phyloP scores from a whole-genome alignment of 2,797 vertebrate species.

The Microchirus variegatus region DNA sequence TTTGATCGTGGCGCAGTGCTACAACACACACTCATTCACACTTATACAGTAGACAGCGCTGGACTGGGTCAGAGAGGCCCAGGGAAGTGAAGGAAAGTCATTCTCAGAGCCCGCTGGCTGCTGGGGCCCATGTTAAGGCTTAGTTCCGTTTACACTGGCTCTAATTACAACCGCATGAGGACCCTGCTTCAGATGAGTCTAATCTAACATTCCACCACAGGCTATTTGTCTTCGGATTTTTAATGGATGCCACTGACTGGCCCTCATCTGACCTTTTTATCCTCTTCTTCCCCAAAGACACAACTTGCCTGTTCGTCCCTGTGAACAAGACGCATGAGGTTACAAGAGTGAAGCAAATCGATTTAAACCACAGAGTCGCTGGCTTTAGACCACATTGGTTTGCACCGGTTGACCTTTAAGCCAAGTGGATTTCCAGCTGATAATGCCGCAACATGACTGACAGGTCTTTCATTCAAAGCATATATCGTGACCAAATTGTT shows the following conservation, averaged over 20 bases:
- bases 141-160: conserved; percentile 79
- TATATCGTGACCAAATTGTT: no score
- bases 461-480: conserved; percentile 14
- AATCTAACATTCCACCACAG: conserved; percentile 72
- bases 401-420: conserved; percentile 26
- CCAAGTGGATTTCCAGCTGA: conserved; percentile 37
- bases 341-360: conserved; percentile 9
- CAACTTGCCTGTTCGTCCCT: background rate
- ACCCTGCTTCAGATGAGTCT: conserved; percentile 70
- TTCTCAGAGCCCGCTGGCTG: conserved; percentile 57
- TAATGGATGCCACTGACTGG: conserved; percentile 69
- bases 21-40: conserved; percentile 14
- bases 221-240: conserved; percentile 73
- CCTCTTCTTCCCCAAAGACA: conserved; percentile 9
- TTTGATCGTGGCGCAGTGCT: conserved; percentile 38
- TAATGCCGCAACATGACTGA: conserved; percentile 32
- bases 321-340: conserved; percentile 14
- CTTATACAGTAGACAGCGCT: background rate
- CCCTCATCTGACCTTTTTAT: conserved; percentile 52
- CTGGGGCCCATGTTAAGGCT: conserved; percentile 77
- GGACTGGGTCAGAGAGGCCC: conserved; percentile 53
- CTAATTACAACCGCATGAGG: conserved; percentile 83
- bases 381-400: conserved; percentile 23
- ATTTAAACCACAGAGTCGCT: conserved; percentile 32
- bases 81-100: conserved; percentile 59